phyloP scores from a whole-genome alignment of 1,140 invertebrate species.

The Pygmarrhopalites habei region DNA sequence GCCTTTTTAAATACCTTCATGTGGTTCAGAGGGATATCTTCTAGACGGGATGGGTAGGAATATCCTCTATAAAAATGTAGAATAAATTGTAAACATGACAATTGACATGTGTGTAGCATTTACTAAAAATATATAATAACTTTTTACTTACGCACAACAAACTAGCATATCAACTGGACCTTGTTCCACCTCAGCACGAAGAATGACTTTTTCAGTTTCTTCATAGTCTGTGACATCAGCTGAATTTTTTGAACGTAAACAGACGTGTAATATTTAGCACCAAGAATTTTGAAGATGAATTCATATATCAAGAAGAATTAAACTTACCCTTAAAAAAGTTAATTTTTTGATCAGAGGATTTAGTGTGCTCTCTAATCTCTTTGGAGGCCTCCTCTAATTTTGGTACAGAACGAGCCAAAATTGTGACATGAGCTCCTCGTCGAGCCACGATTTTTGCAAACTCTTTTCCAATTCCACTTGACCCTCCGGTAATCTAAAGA shows the following conservation, averaged over 20 bases:
- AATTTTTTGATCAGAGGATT: slow-evolving; percentile 55
- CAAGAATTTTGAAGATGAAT: no score
- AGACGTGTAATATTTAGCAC: no score
- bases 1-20: slow-evolving; percentile 51
- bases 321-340: slow-evolving; percentile 52
- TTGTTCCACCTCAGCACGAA: slow-evolving; percentile 53
- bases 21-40: slow-evolving; percentile 65
- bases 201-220: slow-evolving; percentile 54
- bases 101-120: no score
- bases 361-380: slow-evolving; percentile 50
- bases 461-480: slow-evolving; percentile 87
- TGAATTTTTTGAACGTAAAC: no score
- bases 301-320: background rate
- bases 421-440: slow-evolving; percentile 77
- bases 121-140: no score
- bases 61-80: no score
- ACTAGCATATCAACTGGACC: slow-evolving; percentile 81
- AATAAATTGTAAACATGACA: no score
- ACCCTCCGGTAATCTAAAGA: slow-evolving; percentile 76
- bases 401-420: slow-evolving; percentile 70
- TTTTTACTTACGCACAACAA: no score
- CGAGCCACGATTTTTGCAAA: slow-evolving; percentile 67
- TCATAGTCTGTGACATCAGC: slow-evolving; percentile 67
- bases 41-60: slow-evolving; percentile 64
- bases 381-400: slow-evolving; percentile 57